These are phyloP conservation scores for Ernsta delagoae DNA, from an alignment of 2,888 invertebrate genomes.

Conservation along the genomic window DNA sequence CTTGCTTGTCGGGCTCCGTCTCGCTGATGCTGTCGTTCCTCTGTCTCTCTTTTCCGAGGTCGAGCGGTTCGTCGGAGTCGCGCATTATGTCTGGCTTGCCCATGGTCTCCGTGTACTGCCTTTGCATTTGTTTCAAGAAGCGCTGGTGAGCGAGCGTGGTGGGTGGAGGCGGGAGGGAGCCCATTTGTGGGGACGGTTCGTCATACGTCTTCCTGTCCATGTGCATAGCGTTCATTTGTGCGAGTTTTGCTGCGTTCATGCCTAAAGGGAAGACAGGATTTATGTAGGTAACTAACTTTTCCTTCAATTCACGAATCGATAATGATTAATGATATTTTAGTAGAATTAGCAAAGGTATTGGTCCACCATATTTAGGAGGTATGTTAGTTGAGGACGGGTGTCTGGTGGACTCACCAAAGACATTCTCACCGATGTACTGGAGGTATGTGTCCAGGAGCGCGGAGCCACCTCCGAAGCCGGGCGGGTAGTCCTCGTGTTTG, in stretches of 20 bases:
- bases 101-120: conserved; percentile 84
- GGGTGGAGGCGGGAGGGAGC: conserved; percentile 83
- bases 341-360: background rate
- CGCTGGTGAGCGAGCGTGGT: conserved; percentile 84
- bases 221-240: conserved; percentile 88
- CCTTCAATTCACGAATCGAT: background rate
- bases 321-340: background rate
- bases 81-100: conserved; percentile 84
- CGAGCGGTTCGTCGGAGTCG: conserved; percentile 80
- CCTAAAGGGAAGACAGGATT: conserved; percentile 70
- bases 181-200: conserved; percentile 84
- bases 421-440: conserved; percentile 94
- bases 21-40: conserved; percentile 69
- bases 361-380: conserved; percentile 1
- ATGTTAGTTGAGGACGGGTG: background rate
- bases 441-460: conserved; percentile 94
- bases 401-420: conserved; percentile 82
- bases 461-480: conserved; percentile 89
- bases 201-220: conserved; percentile 81
- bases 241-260: conserved; percentile 91
- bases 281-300: background rate
- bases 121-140: conserved; percentile 87
- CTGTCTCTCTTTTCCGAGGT: conserved; percentile 82
- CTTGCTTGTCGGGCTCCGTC: conserved; percentile 76
- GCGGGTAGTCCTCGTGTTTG: conserved; percentile 88